Evolutionary conservation across 2,888 invertebrate genomes (phyloP).

Genomic region (Ectobius pallidus): DNA sequence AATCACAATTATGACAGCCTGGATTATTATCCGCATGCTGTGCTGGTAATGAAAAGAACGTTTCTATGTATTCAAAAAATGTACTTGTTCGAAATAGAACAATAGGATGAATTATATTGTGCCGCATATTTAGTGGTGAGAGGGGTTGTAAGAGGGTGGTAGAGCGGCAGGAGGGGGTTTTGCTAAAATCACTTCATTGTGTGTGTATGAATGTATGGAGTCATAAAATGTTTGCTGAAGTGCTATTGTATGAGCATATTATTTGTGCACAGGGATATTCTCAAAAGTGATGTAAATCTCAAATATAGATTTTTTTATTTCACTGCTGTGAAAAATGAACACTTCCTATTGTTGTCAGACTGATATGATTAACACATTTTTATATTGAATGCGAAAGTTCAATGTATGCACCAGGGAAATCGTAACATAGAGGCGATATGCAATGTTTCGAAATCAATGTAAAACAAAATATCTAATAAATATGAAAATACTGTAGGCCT

Average conservation of each 20-base stretch:
- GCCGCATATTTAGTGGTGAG: slow-evolving; percentile 21
- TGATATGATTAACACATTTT: not conserved
- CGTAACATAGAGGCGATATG: not conserved
- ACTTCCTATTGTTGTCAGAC: not conserved
- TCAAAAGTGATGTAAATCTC: slow-evolving; percentile 18
- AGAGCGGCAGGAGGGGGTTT: not conserved
- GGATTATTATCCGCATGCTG: too few relatives aligned
- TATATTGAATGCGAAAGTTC: not conserved
- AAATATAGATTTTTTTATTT: slow-evolving; percentile 8
- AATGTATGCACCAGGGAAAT: not conserved
- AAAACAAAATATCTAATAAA: too few relatives aligned
- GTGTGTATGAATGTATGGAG: slow-evolving; percentile 4
- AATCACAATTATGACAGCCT: not conserved
- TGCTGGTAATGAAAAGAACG: not conserved
- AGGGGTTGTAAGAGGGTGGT: not conserved
- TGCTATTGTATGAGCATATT: slow-evolving; percentile 4
- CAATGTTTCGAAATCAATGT: too few relatives aligned
- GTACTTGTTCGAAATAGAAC: slow-evolving; percentile 12
- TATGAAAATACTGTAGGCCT: too few relatives aligned
- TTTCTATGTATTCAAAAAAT: slow-evolving; percentile 18
- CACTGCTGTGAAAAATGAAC: slow-evolving; percentile 13
- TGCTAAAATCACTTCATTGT: slow-evolving; percentile 35
- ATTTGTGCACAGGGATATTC: not conserved
- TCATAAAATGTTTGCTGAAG: slow-evolving; percentile 1
- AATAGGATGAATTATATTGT: not conserved